A percentile compares a stretch with the other conserved stretches of the same genome.
Evolutionary conservation across 2,888 invertebrate genomes (phyloP).

Genomic region (Rhaphigaster nebulosa): DNA sequence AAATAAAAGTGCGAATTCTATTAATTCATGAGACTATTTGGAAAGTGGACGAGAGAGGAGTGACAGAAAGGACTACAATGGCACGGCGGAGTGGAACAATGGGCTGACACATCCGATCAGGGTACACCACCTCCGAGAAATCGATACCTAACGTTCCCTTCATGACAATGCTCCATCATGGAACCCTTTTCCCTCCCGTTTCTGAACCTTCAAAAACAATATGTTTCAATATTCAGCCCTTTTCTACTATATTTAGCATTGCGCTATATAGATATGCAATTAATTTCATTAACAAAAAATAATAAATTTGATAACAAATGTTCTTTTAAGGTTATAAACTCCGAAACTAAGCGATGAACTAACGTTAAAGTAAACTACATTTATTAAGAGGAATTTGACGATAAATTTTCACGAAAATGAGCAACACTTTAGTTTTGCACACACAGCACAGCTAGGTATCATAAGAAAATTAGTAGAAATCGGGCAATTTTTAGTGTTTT

Average conservation of each 20-base stretch:
- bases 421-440: too few relatives aligned
- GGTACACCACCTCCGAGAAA: not conserved
- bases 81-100: not conserved
- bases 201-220: not conserved
- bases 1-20: not conserved
- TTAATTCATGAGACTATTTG: not conserved
- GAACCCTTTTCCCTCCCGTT: not conserved
- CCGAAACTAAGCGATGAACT: too few relatives aligned
- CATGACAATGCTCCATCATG: constrained; percentile 23
- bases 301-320: too few relatives aligned
- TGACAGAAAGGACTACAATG: constrained; percentile 1
- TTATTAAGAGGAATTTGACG: too few relatives aligned
- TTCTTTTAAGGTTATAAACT: too few relatives aligned
- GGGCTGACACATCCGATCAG: constrained; percentile 32
- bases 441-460: too few relatives aligned
- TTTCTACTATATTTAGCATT: not conserved
- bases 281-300: too few relatives aligned
- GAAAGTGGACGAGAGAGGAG: not conserved
- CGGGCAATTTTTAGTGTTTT: too few relatives aligned
- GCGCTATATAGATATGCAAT: too few relatives aligned
- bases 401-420: too few relatives aligned
- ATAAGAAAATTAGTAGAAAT: too few relatives aligned
- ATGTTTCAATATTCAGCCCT: not conserved
- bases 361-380: too few relatives aligned
- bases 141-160: constrained; percentile 23